Evolutionary conservation across 2,113 vertebrate species (phyloP).

Genomic region (Ariopsis seemanni): DNA sequence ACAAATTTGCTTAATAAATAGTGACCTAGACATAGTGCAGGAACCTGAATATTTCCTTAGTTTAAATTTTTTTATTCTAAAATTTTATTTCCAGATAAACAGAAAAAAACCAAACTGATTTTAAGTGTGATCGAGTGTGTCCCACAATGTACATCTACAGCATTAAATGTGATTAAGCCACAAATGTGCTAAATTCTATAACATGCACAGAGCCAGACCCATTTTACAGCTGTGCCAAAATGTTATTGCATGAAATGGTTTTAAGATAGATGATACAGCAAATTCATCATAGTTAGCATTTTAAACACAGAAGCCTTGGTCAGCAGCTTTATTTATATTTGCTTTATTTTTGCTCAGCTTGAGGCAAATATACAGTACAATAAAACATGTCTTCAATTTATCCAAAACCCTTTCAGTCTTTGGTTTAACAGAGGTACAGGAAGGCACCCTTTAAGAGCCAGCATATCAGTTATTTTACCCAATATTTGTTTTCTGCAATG

Average conservation of each 20-base stretch:
- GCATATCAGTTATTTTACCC: slow-evolving; percentile 24
- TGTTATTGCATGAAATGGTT: neutral
- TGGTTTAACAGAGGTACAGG: slow-evolving; percentile 42
- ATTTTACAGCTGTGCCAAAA: neutral
- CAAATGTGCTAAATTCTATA: neutral
- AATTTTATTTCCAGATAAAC: too few species aligned
- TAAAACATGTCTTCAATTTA: slow-evolving; percentile 27
- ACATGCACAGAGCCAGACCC: neutral
- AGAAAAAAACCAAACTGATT: neutral
- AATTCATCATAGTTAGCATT: neutral
- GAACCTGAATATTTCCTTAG: neutral
- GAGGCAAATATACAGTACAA: slow-evolving; percentile 50
- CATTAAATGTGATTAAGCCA: neutral
- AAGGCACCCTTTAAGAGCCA: slow-evolving; percentile 27
- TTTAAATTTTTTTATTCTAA: too few species aligned
- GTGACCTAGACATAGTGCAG: neutral
- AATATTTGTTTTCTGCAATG: neutral
- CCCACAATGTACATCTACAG: neutral
- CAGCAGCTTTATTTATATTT: neutral
- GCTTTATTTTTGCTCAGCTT: slow-evolving; percentile 41
- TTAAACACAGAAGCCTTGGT: neutral
- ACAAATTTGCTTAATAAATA: neutral
- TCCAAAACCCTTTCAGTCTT: slow-evolving; percentile 21
- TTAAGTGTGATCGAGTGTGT: neutral
- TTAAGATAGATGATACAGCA: neutral